These are phyloP conservation scores for Paratrypauchen microcephalus DNA, from an alignment of 2,797 vertebrate genomes.

Conservation along the genomic window DNA sequence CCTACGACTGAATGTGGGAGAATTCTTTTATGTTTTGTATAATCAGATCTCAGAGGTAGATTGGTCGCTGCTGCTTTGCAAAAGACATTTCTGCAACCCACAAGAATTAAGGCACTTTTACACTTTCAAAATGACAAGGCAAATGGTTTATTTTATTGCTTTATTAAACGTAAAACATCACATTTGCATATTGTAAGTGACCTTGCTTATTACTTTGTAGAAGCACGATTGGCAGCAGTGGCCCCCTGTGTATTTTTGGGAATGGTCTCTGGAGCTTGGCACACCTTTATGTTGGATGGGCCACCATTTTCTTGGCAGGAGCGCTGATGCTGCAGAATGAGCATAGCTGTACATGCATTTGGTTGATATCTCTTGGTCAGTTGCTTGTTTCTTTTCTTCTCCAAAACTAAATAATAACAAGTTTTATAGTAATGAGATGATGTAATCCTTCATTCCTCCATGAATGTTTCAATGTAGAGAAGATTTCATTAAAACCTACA, in stretches of 20 bases:
- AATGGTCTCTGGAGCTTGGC: conserved; percentile 10
- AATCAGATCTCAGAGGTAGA: background rate
- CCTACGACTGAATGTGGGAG: background rate
- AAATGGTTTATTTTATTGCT: background rate
- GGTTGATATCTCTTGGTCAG: background rate
- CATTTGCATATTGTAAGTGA: conserved; percentile 8
- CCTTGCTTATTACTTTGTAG: background rate
- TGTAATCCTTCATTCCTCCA: too few species aligned
- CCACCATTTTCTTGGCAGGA: background rate
- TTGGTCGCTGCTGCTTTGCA: background rate
- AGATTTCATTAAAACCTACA: too few species aligned
- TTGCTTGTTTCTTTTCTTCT: background rate
- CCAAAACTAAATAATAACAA: background rate
- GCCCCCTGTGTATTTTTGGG: conserved; percentile 7
- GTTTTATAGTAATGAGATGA: background rate
- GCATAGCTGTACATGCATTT: background rate
- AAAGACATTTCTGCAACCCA: background rate
- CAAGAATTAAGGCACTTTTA: background rate
- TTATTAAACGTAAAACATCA: background rate
- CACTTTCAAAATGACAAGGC: background rate
- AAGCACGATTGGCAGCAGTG: conserved; percentile 4
- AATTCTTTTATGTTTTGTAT: background rate
- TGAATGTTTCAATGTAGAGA: too few species aligned
- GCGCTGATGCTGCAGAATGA: background rate
- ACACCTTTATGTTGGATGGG: conserved; percentile 7